A percentile compares a stretch with the other conserved stretches of the same genome.
phyloP scores from a whole-genome alignment of 1,140 invertebrate genomes.

The Lordiphosa stackelbergi region DNA sequence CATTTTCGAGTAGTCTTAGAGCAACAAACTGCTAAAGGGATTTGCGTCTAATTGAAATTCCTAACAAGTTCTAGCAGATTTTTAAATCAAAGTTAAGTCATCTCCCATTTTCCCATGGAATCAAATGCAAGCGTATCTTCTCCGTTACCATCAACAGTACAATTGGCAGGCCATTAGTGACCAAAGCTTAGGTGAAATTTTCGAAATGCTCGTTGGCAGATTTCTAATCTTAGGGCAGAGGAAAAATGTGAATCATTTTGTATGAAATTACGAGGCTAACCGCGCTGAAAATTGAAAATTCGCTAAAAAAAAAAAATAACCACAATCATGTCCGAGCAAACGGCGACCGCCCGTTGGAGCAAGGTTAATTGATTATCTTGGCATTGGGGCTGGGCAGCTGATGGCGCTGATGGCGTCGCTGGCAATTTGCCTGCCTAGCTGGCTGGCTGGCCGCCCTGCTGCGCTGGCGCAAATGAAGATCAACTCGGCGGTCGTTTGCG shows the following conservation, averaged over 20 bases:
- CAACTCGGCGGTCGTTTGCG: constrained; percentile 10
- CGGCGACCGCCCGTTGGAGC: constrained; percentile 46
- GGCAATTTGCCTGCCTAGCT: constrained; percentile 15
- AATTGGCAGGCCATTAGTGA: too few relatives aligned
- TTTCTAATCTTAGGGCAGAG: background rate
- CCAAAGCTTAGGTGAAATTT: too few relatives aligned
- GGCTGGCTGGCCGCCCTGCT: background rate
- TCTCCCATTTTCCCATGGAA: too few relatives aligned
- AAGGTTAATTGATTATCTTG: constrained; percentile 68
- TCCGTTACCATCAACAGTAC: constrained; percentile 14
- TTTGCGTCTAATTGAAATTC: too few relatives aligned
- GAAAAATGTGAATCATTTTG: constrained; percentile 7
- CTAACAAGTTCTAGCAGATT: too few relatives aligned
- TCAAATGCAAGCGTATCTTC: too few relatives aligned
- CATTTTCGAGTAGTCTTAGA: too few relatives aligned
- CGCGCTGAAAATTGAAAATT: constrained; percentile 1
- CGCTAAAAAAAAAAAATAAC: constrained; percentile 21
- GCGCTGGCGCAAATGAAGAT: constrained; percentile 40
- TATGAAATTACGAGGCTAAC: too few relatives aligned
- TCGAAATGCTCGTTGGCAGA: too few relatives aligned
- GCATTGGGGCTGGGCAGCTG: constrained; percentile 6
- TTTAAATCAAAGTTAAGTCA: too few relatives aligned
- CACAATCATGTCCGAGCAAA: constrained; percentile 39
- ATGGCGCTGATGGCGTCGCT: constrained; percentile 24
- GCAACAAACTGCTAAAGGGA: too few relatives aligned